Evolutionary conservation across 2,113 vertebrate genomes (phyloP).

Genomic region (Crypturellus undulatus): DNA sequence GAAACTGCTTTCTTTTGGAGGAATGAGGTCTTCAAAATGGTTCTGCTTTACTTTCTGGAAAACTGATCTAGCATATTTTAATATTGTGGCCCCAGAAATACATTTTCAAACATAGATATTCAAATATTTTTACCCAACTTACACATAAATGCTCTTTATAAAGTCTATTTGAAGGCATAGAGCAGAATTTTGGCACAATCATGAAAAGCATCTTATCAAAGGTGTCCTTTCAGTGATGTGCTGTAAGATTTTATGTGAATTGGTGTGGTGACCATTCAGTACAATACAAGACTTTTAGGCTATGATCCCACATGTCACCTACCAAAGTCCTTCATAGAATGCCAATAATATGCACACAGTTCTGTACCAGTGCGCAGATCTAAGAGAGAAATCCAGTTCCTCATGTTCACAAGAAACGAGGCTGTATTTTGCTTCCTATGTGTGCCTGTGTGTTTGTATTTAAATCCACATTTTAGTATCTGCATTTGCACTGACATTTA

Average conservation of each 20-base stretch:
- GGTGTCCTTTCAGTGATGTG: not conserved
- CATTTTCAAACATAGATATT: not conserved
- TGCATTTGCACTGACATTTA: not conserved
- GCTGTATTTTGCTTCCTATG: accelerated
- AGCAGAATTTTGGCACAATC: not conserved
- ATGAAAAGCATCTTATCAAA: not conserved
- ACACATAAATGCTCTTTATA: not conserved
- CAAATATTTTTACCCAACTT: not conserved
- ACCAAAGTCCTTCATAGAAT: not conserved
- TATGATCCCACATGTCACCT: not conserved
- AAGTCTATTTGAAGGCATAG: not conserved
- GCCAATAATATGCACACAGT: accelerated
- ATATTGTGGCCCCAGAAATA: not conserved
- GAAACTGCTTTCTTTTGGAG: not conserved
- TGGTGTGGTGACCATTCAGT: not conserved
- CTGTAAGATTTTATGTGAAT: not conserved
- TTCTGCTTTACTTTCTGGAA: not conserved
- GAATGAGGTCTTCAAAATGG: not conserved
- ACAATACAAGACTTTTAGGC: not conserved
- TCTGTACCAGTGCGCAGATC: not conserved
- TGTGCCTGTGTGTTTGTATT: not conserved
- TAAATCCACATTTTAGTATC: not conserved
- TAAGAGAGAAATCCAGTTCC: not conserved
- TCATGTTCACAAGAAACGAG: not conserved
- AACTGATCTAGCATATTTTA: not conserved